Conservation (phyloP, 2,888 invertebrate genomes). For the Drosophila mulleri region DNA sequence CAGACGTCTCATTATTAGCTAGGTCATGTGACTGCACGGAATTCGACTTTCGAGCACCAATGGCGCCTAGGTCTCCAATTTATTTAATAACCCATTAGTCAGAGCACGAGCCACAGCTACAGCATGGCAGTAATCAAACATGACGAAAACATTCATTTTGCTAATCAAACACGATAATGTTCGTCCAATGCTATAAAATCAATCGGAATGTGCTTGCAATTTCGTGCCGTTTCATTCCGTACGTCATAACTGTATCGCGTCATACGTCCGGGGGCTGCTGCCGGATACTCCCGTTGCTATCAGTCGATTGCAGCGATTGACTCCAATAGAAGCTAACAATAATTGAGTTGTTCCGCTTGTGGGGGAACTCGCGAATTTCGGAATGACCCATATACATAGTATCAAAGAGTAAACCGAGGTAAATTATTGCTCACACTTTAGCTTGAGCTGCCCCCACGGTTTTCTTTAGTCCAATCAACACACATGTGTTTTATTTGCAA, state of each 20-base stretch:
- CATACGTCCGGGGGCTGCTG: background rate
- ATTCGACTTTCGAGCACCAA: background rate
- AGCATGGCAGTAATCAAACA: too few species aligned
- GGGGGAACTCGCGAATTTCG: too few species aligned
- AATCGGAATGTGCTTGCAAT: background rate
- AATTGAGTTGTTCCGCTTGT: too few species aligned
- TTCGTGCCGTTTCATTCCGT: background rate
- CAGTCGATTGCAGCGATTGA: too few species aligned
- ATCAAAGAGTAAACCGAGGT: too few species aligned
- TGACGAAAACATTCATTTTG: constrained; percentile 25
- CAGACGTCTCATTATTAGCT: constrained; percentile 67
- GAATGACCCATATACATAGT: too few species aligned
- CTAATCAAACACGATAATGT: background rate
- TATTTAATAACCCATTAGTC: background rate
- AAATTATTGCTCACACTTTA: too few species aligned
- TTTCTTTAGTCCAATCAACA: too few species aligned
- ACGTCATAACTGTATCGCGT: background rate
- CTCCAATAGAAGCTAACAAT: too few species aligned
- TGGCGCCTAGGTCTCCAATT: background rate
- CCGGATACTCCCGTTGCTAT: too few species aligned
- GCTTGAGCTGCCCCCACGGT: too few species aligned
- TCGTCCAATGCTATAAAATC: background rate
- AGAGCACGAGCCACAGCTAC: background rate
- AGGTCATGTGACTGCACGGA: background rate
- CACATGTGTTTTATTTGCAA: too few species aligned